These are phyloP conservation scores for Notarius quadriscutis DNA, from an alignment of 2,113 vertebrate species.

Conservation along the genomic window DNA sequence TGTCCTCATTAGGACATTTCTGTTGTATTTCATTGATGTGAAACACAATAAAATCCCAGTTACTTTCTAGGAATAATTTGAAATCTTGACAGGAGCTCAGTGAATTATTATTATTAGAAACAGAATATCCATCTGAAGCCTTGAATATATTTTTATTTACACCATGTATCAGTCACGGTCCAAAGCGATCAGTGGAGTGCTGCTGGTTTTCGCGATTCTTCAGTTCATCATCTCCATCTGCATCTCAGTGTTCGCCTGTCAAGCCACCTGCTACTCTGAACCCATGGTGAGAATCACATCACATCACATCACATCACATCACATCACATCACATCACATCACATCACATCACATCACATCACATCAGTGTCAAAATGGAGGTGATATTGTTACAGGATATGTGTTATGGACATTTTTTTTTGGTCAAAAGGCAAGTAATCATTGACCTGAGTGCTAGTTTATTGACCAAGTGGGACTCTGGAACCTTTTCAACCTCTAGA, in stretches of 20 bases:
- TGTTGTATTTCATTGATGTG: too few species aligned
- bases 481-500: too few species aligned
- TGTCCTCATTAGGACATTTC: too few species aligned
- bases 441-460: not conserved
- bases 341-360: too few species aligned
- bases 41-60: too few species aligned
- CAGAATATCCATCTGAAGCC: not conserved
- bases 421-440: not conserved
- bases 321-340: too few species aligned
- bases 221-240: conserved; percentile 24
- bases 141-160: not conserved
- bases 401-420: not conserved
- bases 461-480: too few species aligned
- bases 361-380: not conserved
- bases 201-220: not conserved
- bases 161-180: not conserved
- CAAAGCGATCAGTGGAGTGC: not conserved
- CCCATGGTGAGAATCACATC: not conserved
- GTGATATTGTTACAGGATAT: not conserved
- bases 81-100: too few species aligned
- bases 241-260: conserved; percentile 27
- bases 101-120: not conserved
- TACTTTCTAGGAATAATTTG: too few species aligned
- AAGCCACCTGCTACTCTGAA: not conserved
- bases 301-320: too few species aligned